phyloP scores from a whole-genome alignment of 2,888 invertebrate genomes.

The Adineta ricciae region DNA sequence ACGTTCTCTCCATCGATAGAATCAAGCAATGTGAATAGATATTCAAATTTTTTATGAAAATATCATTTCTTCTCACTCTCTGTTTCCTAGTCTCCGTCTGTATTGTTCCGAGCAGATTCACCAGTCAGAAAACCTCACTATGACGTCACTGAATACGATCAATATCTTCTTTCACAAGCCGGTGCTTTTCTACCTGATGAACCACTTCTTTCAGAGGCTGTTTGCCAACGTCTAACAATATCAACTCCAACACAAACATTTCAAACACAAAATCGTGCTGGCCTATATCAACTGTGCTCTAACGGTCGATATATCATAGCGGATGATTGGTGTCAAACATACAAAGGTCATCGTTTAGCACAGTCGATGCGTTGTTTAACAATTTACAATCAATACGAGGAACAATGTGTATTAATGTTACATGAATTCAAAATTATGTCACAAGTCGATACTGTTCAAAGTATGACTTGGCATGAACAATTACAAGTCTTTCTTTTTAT shows the following conservation, averaged over 20 bases:
- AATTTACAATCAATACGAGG: neutral
- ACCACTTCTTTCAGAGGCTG: neutral
- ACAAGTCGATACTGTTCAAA: neutral
- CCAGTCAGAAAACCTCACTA: neutral
- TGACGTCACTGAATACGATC: neutral
- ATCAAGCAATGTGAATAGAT: neutral
- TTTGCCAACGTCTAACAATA: neutral
- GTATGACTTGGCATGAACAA: constrained; percentile 8
- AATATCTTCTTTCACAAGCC: neutral
- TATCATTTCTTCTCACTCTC: neutral
- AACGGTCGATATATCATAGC: neutral
- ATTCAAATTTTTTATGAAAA: no score
- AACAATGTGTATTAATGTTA: constrained; percentile 6
- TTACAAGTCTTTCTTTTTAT: constrained; percentile 7
- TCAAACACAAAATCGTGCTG: constrained; percentile 8
- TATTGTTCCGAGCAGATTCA: neutral
- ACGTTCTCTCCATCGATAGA: neutral
- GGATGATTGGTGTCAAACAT: neutral
- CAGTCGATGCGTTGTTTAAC: neutral
- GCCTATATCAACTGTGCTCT: neutral
- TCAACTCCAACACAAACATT: neutral
- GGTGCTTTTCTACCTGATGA: neutral
- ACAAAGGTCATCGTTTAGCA: neutral
- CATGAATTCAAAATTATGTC: neutral
- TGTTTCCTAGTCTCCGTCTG: neutral